These are phyloP conservation scores for Chymomyza procnemis DNA, from an alignment of 2,888 invertebrate genomes.

Conservation along the genomic window DNA sequence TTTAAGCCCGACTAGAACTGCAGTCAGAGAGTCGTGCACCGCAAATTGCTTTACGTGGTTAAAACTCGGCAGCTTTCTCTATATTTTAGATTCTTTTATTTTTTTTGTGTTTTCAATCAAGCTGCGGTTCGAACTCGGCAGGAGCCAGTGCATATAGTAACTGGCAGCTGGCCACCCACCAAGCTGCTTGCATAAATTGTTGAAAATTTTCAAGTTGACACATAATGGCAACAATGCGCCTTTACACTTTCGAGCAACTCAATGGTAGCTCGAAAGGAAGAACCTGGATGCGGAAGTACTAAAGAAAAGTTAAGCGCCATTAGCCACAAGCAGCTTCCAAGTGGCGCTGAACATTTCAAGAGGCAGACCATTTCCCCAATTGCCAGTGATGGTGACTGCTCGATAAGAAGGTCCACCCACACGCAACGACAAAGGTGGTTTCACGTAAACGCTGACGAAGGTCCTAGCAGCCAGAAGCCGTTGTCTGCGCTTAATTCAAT, in stretches of 20 bases:
- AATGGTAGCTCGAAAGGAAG: conserved; percentile 27
- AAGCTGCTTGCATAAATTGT: conserved; percentile 13
- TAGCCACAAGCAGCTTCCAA: conserved; percentile 8
- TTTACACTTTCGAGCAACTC: conserved; percentile 25
- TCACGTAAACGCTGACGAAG: not conserved
- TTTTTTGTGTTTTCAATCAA: not conserved
- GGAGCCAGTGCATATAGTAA: not conserved
- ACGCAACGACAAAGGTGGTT: not conserved
- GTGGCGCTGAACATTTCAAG: not conserved
- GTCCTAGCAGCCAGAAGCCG: not conserved
- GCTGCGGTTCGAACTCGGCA: not conserved
- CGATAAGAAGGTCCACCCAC: not conserved
- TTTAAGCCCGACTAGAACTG: conserved; percentile 46
- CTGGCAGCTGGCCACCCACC: not conserved
- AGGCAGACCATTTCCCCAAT: not conserved
- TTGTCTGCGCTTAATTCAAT: conserved; percentile 54
- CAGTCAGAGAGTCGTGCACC: conserved; percentile 6
- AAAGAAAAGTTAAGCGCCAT: conserved; percentile 2
- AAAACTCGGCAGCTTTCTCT: conserved; percentile 8
- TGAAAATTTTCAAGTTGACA: conserved; percentile 13
- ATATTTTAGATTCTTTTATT: not conserved
- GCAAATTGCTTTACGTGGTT: conserved; percentile 34
- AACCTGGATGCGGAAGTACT: not conserved
- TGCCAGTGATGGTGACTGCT: conserved; percentile 9
- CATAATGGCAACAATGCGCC: conserved; percentile 25